Base-by-base conservation (phyloP, 2,797 vertebrate species). In the Apogon hyalosoma region DNA sequence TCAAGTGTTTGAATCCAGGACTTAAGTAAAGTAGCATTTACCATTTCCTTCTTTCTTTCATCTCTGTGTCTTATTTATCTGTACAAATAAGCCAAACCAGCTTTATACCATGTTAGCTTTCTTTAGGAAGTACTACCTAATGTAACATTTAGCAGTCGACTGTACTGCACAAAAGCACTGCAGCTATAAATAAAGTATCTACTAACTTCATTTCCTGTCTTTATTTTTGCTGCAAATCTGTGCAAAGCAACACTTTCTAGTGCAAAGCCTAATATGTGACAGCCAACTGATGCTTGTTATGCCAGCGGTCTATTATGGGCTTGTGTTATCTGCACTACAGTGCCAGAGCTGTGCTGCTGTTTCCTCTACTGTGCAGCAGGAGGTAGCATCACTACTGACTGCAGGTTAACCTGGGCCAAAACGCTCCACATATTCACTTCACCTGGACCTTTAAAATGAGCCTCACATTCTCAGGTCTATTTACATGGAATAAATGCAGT, bases 341-440 rank as follows among this genome's bases (percentile, higher is more conserved):
- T 21, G 19, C 21, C 9, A 18, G 41, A 81, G 74, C 72, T 54
- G 55, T 63, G 49, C 33, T 42, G 64, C 80, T 60, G 59, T 24
- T 28, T 81, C 2, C 62, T 68, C 69, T 77, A 79, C 12, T 69
- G 73, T 28, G 16, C 77, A 84, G 83, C 76, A 85, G 67, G 77
- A 51, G 70, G 60, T 28, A 77, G 74, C 56, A 61, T 69, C 40
- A 65, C 66, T 75, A 74, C 0, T 0, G 46, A 18, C 40, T 60
- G 57, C 54, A 55, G 49, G 19, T 53, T 15, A 33, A 64, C 55
- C 24, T 46, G 69, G 64, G 47, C 70, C 60, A 69, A 59, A 15
- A 42, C 12, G 14, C 7, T 40, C 8, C 28, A 36, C 7, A 36
- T 10, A 36, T 36, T 9, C 33, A 8, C 28, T 36, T 3, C 33